These are phyloP conservation scores for Thaumatotibia leucotreta DNA, from an alignment of 1,140 invertebrate species.

Conservation along the genomic window DNA sequence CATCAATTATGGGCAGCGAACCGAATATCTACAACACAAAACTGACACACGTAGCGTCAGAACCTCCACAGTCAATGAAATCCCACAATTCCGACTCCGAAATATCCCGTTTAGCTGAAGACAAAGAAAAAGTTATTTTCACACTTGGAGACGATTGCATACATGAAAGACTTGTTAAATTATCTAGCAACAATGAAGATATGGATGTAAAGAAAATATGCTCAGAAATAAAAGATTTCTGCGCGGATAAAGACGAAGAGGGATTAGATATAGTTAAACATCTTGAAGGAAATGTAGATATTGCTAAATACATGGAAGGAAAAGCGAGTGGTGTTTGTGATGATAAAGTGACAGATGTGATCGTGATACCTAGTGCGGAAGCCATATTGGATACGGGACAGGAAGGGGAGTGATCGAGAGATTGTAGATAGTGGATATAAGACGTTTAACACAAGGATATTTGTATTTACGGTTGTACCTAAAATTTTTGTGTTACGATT, in stretches of 20 bases:
- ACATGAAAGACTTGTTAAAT: conserved; percentile 41
- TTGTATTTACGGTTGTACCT: too few relatives aligned
- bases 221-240: conserved; percentile 53
- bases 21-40: conserved; percentile 67
- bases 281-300: conserved; percentile 35
- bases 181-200: conserved; percentile 61
- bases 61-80: conserved; percentile 35
- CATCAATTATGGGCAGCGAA: conserved; percentile 71
- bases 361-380: conserved; percentile 71
- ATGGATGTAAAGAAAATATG: conserved; percentile 57
- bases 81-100: conserved; percentile 68
- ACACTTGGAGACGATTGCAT: conserved; percentile 44
- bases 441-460: too few relatives aligned
- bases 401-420: background rate
- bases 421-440: background rate
- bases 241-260: conserved; percentile 31
- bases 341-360: conserved; percentile 58
- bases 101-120: conserved; percentile 39
- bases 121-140: conserved; percentile 42
- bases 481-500: too few relatives aligned
- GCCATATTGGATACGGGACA: conserved; percentile 60
- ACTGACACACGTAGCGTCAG: conserved; percentile 29
- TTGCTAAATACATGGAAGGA: conserved; percentile 52
- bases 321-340: conserved; percentile 33
- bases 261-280: conserved; percentile 35